Conservation (phyloP, 2,888 invertebrate genomes). For the Ptilodon capucinus region DNA sequence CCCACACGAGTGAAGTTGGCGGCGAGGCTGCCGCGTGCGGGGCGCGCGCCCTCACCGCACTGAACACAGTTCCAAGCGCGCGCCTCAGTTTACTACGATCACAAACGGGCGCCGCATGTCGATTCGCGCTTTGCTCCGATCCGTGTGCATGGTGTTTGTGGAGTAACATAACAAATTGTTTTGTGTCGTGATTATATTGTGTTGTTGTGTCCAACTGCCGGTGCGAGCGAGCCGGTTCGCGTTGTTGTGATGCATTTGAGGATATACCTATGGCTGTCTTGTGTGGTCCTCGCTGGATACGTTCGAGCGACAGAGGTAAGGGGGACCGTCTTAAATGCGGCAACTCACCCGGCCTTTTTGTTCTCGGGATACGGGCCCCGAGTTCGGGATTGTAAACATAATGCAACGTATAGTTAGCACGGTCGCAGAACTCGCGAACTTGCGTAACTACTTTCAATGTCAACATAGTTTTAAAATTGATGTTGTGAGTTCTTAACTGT, state of each 20-base stretch:
- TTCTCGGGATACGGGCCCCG: slow-evolving; percentile 47
- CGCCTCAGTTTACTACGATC: slow-evolving; percentile 73
- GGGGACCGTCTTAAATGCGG: slow-evolving; percentile 77
- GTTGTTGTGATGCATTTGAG: slow-evolving; percentile 88
- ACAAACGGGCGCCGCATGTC: slow-evolving; percentile 66
- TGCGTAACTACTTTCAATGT: slow-evolving; percentile 79
- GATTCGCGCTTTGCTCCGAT: slow-evolving; percentile 58
- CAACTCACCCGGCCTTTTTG: slow-evolving; percentile 73
- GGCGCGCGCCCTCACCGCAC: slow-evolving; percentile 60
- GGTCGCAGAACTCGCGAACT: slow-evolving; percentile 58
- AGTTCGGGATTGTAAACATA: slow-evolving; percentile 28
- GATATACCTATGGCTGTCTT: slow-evolving; percentile 88
- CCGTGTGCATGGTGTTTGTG: slow-evolving; percentile 78
- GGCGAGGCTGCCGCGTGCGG: slow-evolving; percentile 44
- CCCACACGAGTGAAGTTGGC: slow-evolving; percentile 63
- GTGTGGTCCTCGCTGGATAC: slow-evolving; percentile 88
- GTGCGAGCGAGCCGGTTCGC: slow-evolving; percentile 67
- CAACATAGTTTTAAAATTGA: slow-evolving; percentile 50
- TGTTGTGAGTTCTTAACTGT: slow-evolving; percentile 23
- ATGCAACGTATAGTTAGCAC: slow-evolving; percentile 31
- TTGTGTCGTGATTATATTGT: slow-evolving; percentile 72
- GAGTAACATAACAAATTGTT: slow-evolving; percentile 77
- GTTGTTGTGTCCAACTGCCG: slow-evolving; percentile 68
- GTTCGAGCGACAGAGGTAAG: slow-evolving; percentile 90
- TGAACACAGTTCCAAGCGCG: slow-evolving; percentile 72